Conservation (phyloP, 1,140 invertebrate species). For the Hesperophylax magnus region DNA sequence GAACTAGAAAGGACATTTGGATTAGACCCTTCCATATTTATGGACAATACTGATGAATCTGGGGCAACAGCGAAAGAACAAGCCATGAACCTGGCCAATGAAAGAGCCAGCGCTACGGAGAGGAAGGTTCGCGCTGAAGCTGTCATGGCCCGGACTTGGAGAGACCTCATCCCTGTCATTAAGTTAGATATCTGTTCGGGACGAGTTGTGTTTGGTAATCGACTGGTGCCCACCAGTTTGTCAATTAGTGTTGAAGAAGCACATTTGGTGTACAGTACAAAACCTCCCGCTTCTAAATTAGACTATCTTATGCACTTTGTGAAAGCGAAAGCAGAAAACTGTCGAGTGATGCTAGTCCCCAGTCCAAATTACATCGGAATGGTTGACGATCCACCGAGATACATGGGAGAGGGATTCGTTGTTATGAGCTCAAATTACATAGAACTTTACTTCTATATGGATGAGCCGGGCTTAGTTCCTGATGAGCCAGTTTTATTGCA, state of each 20-base stretch:
- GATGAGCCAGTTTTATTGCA: slow-evolving; percentile 92
- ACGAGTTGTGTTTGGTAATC: slow-evolving; percentile 96
- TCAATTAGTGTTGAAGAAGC: slow-evolving; percentile 95
- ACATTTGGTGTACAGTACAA: slow-evolving; percentile 95
- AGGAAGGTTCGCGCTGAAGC: slow-evolving; percentile 80
- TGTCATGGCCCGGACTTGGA: slow-evolving; percentile 89
- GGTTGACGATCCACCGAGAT: slow-evolving; percentile 95
- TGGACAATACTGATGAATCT: slow-evolving; percentile 68
- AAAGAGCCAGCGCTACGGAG: slow-evolving; percentile 71
- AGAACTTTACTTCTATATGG: slow-evolving; percentile 97
- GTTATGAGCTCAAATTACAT: slow-evolving; percentile 95
- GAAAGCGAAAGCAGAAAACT: slow-evolving; percentile 95
- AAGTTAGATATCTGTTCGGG: slow-evolving; percentile 94
- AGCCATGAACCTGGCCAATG: slow-evolving; percentile 75
- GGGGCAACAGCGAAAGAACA: slow-evolving; percentile 69
- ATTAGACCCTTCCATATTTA: slow-evolving; percentile 83
- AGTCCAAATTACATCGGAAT: slow-evolving; percentile 95
- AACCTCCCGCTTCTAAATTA: slow-evolving; percentile 91
- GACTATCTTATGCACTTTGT: slow-evolving; percentile 98
- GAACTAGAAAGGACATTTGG: slow-evolving; percentile 92
- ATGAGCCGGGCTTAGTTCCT: slow-evolving; percentile 91
- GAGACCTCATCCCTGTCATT: slow-evolving; percentile 96
- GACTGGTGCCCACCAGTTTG: slow-evolving; percentile 92
- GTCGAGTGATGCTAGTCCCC: slow-evolving; percentile 93
- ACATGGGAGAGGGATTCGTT: slow-evolving; percentile 98